Evolutionary conservation across 2,113 vertebrate species (phyloP).

Genomic region (Tamias sibiricus): DNA sequence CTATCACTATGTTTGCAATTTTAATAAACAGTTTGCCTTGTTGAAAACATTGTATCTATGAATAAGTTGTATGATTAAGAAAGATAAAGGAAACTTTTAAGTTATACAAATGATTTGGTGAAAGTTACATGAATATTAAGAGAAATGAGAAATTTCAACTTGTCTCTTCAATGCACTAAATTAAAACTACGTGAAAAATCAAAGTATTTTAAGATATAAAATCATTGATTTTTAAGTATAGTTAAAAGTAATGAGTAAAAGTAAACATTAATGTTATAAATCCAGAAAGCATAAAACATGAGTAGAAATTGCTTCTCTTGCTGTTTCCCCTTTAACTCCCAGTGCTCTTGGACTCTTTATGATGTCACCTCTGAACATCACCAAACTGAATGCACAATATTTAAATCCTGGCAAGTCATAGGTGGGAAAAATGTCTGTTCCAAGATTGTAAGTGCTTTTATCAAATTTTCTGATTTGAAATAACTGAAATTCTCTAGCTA

Average conservation of each 20-base stretch:
- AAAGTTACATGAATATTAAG: background rate
- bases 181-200: background rate
- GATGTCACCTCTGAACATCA: slow-evolving; percentile 69
- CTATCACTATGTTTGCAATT: background rate
- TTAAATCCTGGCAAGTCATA: slow-evolving; percentile 70
- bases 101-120: background rate
- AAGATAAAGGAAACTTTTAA: background rate
- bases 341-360: slow-evolving; percentile 56
- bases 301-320: background rate
- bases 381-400: background rate
- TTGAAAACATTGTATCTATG: background rate
- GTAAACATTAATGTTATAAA: background rate
- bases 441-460: slow-evolving; percentile 79
- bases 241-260: background rate
- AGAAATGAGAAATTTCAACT: background rate
- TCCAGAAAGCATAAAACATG: background rate
- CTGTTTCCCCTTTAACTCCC: slow-evolving; percentile 44
- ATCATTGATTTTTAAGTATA: background rate
- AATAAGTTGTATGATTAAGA: background rate
- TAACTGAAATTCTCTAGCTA: background rate
- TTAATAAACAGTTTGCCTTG: background rate
- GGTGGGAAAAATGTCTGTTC: slow-evolving; percentile 78
- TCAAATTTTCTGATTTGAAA: slow-evolving; percentile 51
- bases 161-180: too few relatives aligned
- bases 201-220: background rate